phyloP scores from a whole-genome alignment of 2,888 invertebrate species.

The Drosophila longiperda region DNA sequence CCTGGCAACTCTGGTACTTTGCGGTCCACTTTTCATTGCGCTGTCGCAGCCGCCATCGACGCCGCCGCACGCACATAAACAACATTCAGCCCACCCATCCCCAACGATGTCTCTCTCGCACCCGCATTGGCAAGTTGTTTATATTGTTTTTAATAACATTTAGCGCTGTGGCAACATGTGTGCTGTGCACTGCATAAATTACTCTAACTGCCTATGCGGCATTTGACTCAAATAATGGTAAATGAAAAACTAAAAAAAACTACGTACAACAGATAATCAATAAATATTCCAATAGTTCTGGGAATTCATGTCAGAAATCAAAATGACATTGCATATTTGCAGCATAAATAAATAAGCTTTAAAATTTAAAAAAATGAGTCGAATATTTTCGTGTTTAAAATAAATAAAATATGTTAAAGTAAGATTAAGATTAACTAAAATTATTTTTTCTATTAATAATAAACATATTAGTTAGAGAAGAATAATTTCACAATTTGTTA shows the following conservation, averaged over 20 bases:
- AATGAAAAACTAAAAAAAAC: constrained; percentile 23
- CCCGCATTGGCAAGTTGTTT: constrained; percentile 65
- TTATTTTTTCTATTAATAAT: background rate
- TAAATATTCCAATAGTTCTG: constrained; percentile 1
- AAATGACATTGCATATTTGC: background rate
- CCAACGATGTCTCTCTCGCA: background rate
- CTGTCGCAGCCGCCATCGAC: constrained; percentile 22
- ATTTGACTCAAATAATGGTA: constrained; percentile 52
- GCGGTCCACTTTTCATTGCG: constrained; percentile 65
- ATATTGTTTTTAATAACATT: constrained; percentile 80
- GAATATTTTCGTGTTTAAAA: too few species aligned
- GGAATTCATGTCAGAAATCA: background rate
- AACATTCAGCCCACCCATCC: constrained; percentile 35
- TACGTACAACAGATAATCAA: background rate
- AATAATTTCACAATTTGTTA: background rate
- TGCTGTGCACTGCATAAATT: constrained; percentile 66
- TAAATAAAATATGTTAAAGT: background rate
- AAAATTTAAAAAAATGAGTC: background rate
- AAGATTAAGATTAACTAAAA: background rate
- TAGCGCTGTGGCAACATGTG: constrained; percentile 67
- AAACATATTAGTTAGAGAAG: background rate
- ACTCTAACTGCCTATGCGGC: constrained; percentile 53
- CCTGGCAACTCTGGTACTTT: constrained; percentile 67
- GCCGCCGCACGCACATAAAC: constrained; percentile 53
- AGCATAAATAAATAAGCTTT: background rate